Percentiles rank a stretch among this genome's conserved stretches.
phyloP scores from a whole-genome alignment of 2,888 invertebrate species.

The Pimpla rufipes region DNA sequence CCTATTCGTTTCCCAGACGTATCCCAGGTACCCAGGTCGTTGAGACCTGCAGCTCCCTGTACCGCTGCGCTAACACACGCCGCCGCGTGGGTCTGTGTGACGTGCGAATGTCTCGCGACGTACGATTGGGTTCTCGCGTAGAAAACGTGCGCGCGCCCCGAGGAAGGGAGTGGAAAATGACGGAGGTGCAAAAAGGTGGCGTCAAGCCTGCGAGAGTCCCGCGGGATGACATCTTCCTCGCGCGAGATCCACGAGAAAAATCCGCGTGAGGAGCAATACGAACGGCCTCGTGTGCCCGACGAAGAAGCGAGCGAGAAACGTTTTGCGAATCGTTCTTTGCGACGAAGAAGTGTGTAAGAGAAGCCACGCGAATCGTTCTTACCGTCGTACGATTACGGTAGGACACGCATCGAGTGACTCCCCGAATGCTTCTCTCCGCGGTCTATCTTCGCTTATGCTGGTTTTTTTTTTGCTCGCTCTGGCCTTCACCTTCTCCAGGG shows the following conservation, averaged over 20 bases:
- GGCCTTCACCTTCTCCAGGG: slow-evolving; percentile 37
- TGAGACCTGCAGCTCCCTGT: not conserved
- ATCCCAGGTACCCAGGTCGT: not conserved
- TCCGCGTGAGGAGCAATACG: slow-evolving; percentile 7
- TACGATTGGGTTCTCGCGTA: slow-evolving; percentile 34
- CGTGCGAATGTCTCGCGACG: slow-evolving; percentile 37
- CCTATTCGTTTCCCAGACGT: slow-evolving; percentile 8
- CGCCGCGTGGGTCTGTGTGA: not conserved
- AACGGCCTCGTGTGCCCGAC: not conserved
- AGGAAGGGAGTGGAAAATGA: slow-evolving; percentile 24
- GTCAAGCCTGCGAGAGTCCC: slow-evolving; percentile 43
- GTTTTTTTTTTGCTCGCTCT: slow-evolving; percentile 23
- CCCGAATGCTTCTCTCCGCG: slow-evolving; percentile 28
- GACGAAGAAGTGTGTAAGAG: no score
- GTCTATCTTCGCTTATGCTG: slow-evolving; percentile 27
- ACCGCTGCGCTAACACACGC: slow-evolving; percentile 10
- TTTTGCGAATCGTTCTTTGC: slow-evolving; percentile 7
- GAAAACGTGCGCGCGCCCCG: slow-evolving; percentile 13
- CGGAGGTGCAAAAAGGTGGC: slow-evolving; percentile 10
- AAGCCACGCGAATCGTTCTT: slow-evolving; percentile 18
- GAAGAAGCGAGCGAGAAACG: slow-evolving; percentile 3
- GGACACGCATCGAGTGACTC: slow-evolving; percentile 30
- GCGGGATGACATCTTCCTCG: slow-evolving; percentile 34
- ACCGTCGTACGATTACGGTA: slow-evolving; percentile 12
- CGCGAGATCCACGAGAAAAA: slow-evolving; percentile 19